Evolutionary conservation across 2,113 vertebrate species (phyloP).

Genomic region (Xiphorhynchus elegans): DNA sequence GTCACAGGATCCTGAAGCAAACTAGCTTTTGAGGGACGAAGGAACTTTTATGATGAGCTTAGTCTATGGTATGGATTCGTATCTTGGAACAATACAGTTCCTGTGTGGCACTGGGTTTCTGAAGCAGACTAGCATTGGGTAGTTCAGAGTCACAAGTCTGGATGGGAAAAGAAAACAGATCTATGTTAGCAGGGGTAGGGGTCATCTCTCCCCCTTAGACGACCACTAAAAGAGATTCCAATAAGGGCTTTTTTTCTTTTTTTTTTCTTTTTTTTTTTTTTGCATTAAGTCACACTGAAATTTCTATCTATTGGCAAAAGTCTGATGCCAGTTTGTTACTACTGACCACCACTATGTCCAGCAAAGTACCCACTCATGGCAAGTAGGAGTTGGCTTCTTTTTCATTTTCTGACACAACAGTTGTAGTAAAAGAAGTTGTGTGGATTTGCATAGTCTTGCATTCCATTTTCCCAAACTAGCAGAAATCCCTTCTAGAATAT

Average conservation of each 20-base stretch:
- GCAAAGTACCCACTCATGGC: neutral
- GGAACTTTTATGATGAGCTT: neutral
- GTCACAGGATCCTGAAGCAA: neutral
- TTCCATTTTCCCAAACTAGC: neutral
- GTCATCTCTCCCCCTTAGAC: neutral
- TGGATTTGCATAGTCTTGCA: neutral
- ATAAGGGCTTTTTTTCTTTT: neutral
- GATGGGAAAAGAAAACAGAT: neutral
- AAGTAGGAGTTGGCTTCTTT: neutral
- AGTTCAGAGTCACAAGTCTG: neutral
- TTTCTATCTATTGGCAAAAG: neutral
- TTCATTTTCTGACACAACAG: neutral
- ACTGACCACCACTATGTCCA: neutral
- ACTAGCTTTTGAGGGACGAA: neutral
- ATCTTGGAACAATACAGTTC: neutral
- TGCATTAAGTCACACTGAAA: neutral
- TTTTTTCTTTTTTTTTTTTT: neutral
- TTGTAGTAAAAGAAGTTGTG: neutral
- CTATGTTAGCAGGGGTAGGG: neutral
- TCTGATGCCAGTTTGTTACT: neutral
- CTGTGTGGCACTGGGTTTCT: neutral
- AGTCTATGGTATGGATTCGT: neutral
- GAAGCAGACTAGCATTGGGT: neutral
- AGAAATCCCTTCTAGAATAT: neutral
- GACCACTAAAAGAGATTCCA: neutral